Base-by-base conservation (phyloP, 2,888 invertebrate species). In the Lasioglossum pauxillum region DNA sequence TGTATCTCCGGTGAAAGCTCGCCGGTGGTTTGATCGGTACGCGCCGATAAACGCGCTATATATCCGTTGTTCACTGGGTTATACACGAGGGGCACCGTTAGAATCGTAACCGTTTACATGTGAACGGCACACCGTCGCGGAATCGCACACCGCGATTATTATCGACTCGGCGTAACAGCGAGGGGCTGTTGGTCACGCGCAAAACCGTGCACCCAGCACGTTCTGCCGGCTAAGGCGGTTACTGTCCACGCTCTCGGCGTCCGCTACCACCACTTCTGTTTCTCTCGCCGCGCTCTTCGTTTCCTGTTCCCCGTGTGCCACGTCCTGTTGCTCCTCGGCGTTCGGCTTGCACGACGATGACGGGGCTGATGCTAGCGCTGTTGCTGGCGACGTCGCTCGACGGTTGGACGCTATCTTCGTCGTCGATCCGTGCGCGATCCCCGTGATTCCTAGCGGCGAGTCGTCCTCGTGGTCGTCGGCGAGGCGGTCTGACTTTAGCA, bases 161-260 rank as follows among this genome's bases (percentile, higher is more conserved):
- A 78, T 83, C 86, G 88, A 88, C 82, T 81, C 83, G 88, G 85
- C 83, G 83, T 85, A 82, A 78, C 83, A 86, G 57, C 84, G 74
- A 85, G 86, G 75, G 84, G 91, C 91, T 83, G 82, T 91, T 92
- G 92, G 92, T 92, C 92, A 92, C 92, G 92, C 92, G 89, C 87
- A 89, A 86, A 79, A 85, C 84, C 80, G 87, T 77, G 73, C 83
- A 5, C 27, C 53, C 60, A 73, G 88, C 77, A 75, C 86, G 83
- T 86, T 78, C 87, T 60, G 82, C 64, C 78, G 78, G 57, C 82
- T 82, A 81, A 83, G 53, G n/a, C 84, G 78, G 74, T 49, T 82
- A 81, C 86, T 86, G 83, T 86, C 79, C 84, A 74, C 84, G 78
- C 53, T 78, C 76, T 73, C 78, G 75, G 35, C 44, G 78, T 69